A percentile compares a stretch with the other conserved stretches of the same genome.
phyloP scores from a whole-genome alignment of 2,113 vertebrate species.

The Monopterus albus region DNA sequence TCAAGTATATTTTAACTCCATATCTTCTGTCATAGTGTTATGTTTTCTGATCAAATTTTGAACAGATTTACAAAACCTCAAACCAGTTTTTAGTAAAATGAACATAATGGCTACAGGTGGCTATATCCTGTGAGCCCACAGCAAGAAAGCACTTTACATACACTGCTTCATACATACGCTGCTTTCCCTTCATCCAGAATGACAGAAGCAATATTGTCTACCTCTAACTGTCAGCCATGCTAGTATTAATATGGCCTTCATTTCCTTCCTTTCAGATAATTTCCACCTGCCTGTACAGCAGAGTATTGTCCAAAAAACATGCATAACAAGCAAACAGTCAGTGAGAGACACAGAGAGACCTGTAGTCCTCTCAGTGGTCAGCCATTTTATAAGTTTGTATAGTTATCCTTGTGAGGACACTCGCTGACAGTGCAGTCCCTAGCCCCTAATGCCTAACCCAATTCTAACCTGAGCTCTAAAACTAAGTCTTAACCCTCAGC shows the following conservation, averaged over 20 bases:
- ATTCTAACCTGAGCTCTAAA: too few relatives aligned
- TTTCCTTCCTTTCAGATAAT: neutral
- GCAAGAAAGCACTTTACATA: too few relatives aligned
- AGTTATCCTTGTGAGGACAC: too few relatives aligned
- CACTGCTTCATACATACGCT: neutral
- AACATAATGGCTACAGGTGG: neutral
- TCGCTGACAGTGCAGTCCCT: too few relatives aligned
- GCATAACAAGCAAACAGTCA: neutral
- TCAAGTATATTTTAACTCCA: neutral
- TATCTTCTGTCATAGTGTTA: neutral
- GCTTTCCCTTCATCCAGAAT: neutral
- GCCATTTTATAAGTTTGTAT: conserved; percentile 61
- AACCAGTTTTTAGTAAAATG: conserved; percentile 10
- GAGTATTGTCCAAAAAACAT: neutral
- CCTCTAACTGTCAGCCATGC: conserved; percentile 1
- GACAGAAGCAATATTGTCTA: too few relatives aligned
- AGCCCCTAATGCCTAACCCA: too few relatives aligned
- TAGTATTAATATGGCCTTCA: too few relatives aligned
- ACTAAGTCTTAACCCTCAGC: too few relatives aligned
- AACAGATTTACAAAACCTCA: neutral
- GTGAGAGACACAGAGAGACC: conserved; percentile 25
- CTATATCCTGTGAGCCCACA: too few relatives aligned
- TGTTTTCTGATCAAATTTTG: neutral
- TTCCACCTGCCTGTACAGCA: neutral
- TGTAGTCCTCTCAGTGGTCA: conserved; percentile 25